Evolutionary conservation across 2,797 vertebrate species (phyloP).

Genomic region (Calcarius lapponicus): DNA sequence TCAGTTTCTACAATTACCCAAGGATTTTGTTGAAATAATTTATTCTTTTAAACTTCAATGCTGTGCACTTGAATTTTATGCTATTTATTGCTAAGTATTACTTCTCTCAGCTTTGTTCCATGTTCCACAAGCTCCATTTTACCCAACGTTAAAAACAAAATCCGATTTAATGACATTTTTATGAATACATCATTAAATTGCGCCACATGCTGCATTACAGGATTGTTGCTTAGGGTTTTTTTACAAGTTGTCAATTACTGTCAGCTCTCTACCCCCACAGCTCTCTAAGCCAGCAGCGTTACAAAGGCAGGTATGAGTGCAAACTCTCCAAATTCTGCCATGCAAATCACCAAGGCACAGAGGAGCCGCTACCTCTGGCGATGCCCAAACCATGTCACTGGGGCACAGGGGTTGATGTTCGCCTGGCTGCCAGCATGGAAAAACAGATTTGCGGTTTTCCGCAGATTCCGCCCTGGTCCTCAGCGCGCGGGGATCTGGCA

Average conservation of each 20-base stretch:
- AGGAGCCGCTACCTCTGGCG: fast-evolving
- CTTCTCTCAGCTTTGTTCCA: neutral
- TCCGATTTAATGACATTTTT: neutral
- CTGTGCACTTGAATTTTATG: neutral
- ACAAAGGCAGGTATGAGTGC: fast-evolving
- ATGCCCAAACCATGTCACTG: fast-evolving
- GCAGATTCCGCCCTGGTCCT: neutral
- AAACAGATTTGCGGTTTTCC: fast-evolving
- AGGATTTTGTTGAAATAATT: neutral
- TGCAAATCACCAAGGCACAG: fast-evolving
- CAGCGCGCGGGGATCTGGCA: fast-evolving
- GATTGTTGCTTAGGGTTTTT: neutral
- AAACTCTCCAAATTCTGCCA: fast-evolving
- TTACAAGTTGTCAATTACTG: neutral
- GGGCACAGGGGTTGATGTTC: neutral
- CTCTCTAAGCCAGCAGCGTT: neutral
- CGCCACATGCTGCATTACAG: too few species aligned
- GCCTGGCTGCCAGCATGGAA: neutral
- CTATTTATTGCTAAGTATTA: neutral
- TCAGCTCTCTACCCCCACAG: neutral
- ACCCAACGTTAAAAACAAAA: neutral
- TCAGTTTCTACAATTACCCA: neutral
- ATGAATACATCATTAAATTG: neutral
- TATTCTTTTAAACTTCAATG: neutral
- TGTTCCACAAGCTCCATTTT: neutral